Base-by-base conservation (phyloP, 2,113 vertebrate genomes). In the Sclerurus mexicanus region DNA sequence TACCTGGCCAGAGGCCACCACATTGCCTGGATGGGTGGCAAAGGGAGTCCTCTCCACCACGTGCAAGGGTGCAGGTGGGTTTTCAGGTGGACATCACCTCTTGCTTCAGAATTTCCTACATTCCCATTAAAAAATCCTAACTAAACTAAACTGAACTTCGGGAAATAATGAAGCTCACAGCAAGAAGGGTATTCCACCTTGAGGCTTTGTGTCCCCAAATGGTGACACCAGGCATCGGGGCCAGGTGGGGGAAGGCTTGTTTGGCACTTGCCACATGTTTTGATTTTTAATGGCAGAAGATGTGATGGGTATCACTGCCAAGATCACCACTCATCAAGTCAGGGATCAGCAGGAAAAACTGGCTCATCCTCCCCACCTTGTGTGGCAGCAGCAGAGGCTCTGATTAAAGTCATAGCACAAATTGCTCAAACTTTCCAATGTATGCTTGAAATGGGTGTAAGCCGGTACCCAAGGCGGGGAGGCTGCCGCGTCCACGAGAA, bases 351-450 rank as follows among this genome's bases (percentile, higher is more conserved):
- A 88, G 82, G 78, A 95, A 95, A 92, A 93, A 86, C 25, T 69
- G 89, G 63, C 77, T 97, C 94, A 95, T 74, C 39, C 5, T 92
- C 73, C 37, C 52, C 18, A 1, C 83, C 39, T 8, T 2, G 1
- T 14, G 8, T 1, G 1, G 49, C 64, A 4, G 63, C 66, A 81
- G 66, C 14, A 0, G 39, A 77, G 52, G 47, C 33, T 86, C 60
- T 89, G 90, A 93, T 93, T 83, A 93, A 59, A 88, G 92, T 83
- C 68, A 3, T 21, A 39, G 64, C 55, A 62, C 0, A 0, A 92
- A 63, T 69, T 86, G 89, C 86, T 96, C 95, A 96, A 21, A 96
- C 50, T 94, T 96, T 95, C 92, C 94, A 95, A 52, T 1, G 21
- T 59, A 47, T 0, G 0, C 30, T 78, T 18, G 2, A 67, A 67